Percentiles rank a stretch among this genome's conserved stretches.
phyloP scores from a whole-genome alignment of 2,888 invertebrate species.

The Drosophila robusta region DNA sequence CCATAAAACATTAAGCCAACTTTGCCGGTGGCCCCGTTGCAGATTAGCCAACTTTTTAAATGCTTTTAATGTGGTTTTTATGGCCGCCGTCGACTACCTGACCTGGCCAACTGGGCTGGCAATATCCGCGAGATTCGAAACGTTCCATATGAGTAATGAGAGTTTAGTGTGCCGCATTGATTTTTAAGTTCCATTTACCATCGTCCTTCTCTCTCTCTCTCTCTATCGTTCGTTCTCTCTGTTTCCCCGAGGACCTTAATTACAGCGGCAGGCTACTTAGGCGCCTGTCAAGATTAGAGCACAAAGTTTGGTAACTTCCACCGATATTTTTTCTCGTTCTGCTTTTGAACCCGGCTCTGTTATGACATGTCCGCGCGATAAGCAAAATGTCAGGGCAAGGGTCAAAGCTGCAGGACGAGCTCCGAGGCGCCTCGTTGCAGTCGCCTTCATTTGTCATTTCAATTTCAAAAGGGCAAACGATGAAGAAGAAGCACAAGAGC shows the following conservation, averaged over 20 bases:
- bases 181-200: conserved; percentile 56
- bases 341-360: conserved; percentile 48
- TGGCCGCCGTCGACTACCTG: conserved; percentile 50
- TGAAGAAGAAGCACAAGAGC: background rate
- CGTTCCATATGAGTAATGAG: conserved; percentile 74
- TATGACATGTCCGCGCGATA: conserved; percentile 74
- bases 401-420: conserved; percentile 64
- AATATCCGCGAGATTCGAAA: conserved; percentile 3
- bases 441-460: conserved; percentile 74
- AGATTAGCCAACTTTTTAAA: conserved; percentile 77
- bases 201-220: background rate
- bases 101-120: background rate
- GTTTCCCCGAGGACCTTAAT: conserved; percentile 53
- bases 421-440: conserved; percentile 41
- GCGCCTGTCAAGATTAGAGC: conserved; percentile 66
- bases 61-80: conserved; percentile 77
- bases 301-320: conserved; percentile 51
- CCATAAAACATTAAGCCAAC: conserved; percentile 64
- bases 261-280: conserved; percentile 52
- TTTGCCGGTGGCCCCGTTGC: conserved; percentile 52
- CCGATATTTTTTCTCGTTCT: conserved; percentile 26
- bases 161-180: conserved; percentile 71
- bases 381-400: conserved; percentile 73
- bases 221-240: background rate
- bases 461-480: conserved; percentile 64